These are phyloP conservation scores for Rhizomys pruinosus DNA, from an alignment of 2,113 vertebrate genomes.

Conservation along the genomic window DNA sequence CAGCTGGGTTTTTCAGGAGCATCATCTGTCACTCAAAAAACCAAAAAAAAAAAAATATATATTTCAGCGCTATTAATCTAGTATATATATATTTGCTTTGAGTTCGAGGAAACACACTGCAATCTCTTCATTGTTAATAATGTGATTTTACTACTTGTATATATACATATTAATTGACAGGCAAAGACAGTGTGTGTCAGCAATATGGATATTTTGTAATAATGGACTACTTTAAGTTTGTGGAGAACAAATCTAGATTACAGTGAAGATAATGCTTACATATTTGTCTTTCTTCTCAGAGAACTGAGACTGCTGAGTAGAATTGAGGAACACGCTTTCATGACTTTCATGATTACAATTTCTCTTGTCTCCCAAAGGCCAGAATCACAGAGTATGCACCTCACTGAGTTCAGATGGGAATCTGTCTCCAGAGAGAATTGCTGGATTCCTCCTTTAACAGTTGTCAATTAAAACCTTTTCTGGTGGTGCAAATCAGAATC, in stretches of 20 bases:
- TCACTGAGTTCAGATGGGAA: constrained; percentile 43
- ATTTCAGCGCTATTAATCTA: too few species aligned
- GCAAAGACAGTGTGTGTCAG: background rate
- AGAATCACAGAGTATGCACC: background rate
- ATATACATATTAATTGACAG: too few species aligned
- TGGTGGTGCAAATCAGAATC: constrained; percentile 3
- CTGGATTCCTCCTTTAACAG: background rate
- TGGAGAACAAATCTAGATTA: background rate
- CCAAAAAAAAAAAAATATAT: too few species aligned
- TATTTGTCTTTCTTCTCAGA: background rate
- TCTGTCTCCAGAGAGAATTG: background rate
- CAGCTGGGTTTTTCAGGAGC: too few species aligned
- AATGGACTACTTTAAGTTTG: background rate
- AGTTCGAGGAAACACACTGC: too few species aligned
- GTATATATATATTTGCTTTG: too few species aligned
- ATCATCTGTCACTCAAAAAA: too few species aligned
- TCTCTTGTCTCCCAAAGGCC: background rate
- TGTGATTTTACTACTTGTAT: background rate
- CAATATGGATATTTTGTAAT: background rate
- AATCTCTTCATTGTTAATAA: constrained; percentile 29
- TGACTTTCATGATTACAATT: constrained; percentile 21
- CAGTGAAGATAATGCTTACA: constrained; percentile 1
- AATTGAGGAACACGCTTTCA: background rate
- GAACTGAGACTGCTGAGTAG: background rate
- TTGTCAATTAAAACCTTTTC: background rate